Evolutionary conservation across 1,140 invertebrate genomes (phyloP), one percentile per base, ranked within the genome.

Genomic region (Artemia franciscana): DNA sequence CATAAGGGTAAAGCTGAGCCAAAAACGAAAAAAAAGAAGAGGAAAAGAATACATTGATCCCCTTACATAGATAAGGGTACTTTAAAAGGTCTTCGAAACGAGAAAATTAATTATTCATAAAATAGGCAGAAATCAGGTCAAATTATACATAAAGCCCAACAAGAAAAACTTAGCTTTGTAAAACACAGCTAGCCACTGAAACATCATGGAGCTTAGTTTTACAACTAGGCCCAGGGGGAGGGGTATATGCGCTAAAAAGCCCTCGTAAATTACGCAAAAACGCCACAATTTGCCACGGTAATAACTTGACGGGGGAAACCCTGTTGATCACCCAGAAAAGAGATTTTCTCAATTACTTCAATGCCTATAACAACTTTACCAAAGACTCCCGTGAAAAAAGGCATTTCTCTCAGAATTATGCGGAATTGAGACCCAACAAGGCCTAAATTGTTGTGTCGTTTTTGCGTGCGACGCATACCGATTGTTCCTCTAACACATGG

Each of bases 381-480:
- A 69, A 89, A 88, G 62, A 89, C 88, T 9, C 81, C 85, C 1
- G 85, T 87, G 71, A 88, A 88, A 15, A 68, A 68, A 27, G 69
- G 69, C 82, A 85, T 86, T 68, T 86, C 84, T 64, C 84, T 82
- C 61, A 87, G 71, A 65, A 87, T 84, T 62, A 88, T 81, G 57
- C 85, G 81, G 73, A 88, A 88, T 70, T 88, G 86, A 30, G 85
- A 88, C 23, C 85, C 86, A 0, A 89, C 86, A 76, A 85, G 80
- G 26, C 85, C 84, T 39, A 83, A 71, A 67, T 83, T 86, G 67
- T 88, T 84, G 71, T 85, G 84, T 4, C 84, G 78, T 68, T 84
- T 85, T 67, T 87, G 85, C 57, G 84, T 86, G 4, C 86, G 75
- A 23, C 85, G 75, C 85, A 89, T 89, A 23, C 85, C 86, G 1